phyloP scores from a whole-genome alignment of 2,888 invertebrate genomes.

The Myopa testacea region DNA sequence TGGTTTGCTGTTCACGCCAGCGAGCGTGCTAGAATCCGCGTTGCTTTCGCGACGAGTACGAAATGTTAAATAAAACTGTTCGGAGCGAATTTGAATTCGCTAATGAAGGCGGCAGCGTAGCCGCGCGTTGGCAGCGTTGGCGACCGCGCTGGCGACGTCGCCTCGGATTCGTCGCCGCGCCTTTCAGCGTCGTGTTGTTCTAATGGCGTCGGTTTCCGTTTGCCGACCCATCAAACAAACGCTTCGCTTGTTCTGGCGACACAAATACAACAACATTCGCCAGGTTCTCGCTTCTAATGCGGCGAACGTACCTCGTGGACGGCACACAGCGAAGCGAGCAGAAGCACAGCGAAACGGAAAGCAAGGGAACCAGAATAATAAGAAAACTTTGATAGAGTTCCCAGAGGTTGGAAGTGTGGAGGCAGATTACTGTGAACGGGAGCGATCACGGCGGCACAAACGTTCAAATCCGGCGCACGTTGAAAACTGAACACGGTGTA shows the following conservation, averaged over 20 bases:
- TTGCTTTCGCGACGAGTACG: conserved; percentile 51
- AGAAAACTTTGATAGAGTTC: no score
- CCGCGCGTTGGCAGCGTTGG: conserved; percentile 1
- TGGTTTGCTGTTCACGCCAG: conserved; percentile 15
- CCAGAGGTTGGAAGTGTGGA: no score
- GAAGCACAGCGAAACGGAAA: no score
- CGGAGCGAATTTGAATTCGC: conserved; percentile 44
- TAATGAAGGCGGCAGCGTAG: conserved; percentile 31
- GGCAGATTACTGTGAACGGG: background rate
- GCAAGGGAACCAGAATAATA: no score
- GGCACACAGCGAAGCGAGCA: background rate
- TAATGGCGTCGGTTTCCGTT: conserved; percentile 33
- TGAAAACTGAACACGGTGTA: conserved; percentile 46
- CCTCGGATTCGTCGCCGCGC: conserved; percentile 7
- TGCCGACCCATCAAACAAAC: conserved; percentile 23
- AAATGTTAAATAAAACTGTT: conserved; percentile 51
- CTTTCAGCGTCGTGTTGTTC: conserved; percentile 13
- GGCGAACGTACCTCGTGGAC: background rate
- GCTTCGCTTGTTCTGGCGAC: conserved; percentile 28
- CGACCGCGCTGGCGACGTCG: background rate
- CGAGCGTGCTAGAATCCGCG: conserved; percentile 41
- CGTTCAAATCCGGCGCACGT: conserved; percentile 49
- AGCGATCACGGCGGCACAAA: conserved; percentile 39
- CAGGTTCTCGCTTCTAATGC: background rate
- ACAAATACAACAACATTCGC: background rate